These are phyloP conservation scores for Pherbina coryleti DNA, from an alignment of 2,888 invertebrate genomes.

Conservation along the genomic window DNA sequence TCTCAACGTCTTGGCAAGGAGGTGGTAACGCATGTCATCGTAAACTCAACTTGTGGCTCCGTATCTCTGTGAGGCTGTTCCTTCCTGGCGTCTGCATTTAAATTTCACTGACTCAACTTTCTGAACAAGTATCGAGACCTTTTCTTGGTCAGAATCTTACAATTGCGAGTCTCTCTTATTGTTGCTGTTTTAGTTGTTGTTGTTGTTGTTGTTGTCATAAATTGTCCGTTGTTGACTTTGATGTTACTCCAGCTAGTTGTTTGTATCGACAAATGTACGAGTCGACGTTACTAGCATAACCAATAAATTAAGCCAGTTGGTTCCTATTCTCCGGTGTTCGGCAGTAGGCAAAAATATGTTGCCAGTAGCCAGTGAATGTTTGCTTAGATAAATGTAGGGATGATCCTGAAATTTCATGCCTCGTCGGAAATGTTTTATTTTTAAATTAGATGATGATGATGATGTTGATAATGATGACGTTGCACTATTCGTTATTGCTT, in stretches of 20 bases:
- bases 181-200: neutral
- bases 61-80: constrained; percentile 26
- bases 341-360: neutral
- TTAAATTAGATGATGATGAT: neutral
- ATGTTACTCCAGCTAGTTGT: neutral
- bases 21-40: constrained; percentile 68
- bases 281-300: neutral
- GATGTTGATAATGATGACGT: constrained; percentile 14
- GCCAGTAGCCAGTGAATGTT: neutral
- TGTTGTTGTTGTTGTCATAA: constrained; percentile 8
- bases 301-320: constrained; percentile 15
- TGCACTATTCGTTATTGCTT: neutral
- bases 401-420: constrained; percentile 17
- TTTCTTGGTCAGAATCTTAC: neutral
- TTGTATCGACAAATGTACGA: neutral
- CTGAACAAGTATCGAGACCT: neutral
- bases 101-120: neutral
- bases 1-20: constrained; percentile 49
- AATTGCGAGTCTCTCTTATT: neutral
- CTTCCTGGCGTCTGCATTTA: constrained; percentile 21
- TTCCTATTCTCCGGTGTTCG: constrained; percentile 1
- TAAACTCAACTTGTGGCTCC: constrained; percentile 60
- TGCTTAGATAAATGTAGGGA: neutral
- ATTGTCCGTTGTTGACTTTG: neutral
- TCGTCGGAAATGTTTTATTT: neutral